A percentile compares a stretch with the other conserved stretches of the same genome.
Conservation (phyloP, 2,888 invertebrate genomes). For the Melinaea marsaeus region DNA sequence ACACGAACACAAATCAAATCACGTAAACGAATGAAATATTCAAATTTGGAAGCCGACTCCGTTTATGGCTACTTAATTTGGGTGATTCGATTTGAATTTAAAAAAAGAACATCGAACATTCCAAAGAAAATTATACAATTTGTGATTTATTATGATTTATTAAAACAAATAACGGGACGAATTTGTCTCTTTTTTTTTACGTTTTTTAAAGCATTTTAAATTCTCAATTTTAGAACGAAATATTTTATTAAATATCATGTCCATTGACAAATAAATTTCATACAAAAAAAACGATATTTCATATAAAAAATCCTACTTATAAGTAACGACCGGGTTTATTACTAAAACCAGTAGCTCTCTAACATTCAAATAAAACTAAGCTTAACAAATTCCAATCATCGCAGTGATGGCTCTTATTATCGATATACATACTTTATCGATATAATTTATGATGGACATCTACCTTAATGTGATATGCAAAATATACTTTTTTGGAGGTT, state of each 20-base stretch:
- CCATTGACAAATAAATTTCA: not conserved
- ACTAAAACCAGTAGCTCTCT: slow-evolving; percentile 6
- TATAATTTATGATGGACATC: not conserved
- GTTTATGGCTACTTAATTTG: slow-evolving; percentile 79
- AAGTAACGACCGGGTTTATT: slow-evolving; percentile 3
- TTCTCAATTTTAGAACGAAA: too few species aligned
- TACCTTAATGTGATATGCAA: too few species aligned
- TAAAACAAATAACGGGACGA: slow-evolving; percentile 7
- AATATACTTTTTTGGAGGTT: too few species aligned
- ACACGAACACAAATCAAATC: slow-evolving; percentile 64
- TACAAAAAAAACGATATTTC: not conserved
- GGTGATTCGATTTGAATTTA: slow-evolving; percentile 77
- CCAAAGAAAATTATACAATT: slow-evolving; percentile 36
- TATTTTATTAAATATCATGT: too few species aligned
- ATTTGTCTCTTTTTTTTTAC: not conserved
- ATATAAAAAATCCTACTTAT: not conserved
- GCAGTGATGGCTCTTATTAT: slow-evolving; percentile 3
- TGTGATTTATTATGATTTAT: slow-evolving; percentile 6
- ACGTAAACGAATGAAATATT: slow-evolving; percentile 74
- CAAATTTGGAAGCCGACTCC: slow-evolving; percentile 78
- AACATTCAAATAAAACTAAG: slow-evolving; percentile 6
- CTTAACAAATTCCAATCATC: slow-evolving; percentile 5
- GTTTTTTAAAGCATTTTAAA: not conserved
- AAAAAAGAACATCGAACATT: slow-evolving; percentile 66
- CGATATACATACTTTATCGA: slow-evolving; percentile 2